Evolutionary conservation across 2,888 invertebrate genomes (phyloP), one percentile per base, ranked within the genome.

Genomic region (Barypeithes pellucidus): DNA sequence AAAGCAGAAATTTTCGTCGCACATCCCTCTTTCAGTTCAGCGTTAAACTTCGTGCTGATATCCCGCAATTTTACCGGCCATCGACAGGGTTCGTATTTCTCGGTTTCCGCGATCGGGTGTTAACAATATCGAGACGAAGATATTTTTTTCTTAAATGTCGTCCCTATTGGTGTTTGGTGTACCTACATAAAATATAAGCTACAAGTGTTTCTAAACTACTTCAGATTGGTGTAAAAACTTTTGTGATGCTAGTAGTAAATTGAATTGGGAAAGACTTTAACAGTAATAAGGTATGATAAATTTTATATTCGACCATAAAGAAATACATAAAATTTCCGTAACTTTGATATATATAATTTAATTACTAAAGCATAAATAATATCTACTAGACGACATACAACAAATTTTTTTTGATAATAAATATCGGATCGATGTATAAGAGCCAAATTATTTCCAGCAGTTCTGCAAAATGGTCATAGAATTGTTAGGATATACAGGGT

Each of bases 11-110:
- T 62, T 73, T 73, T 62, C 67, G 22, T 45, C 67, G 73, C 73
- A 68, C 61, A 67, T 68, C 67, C 43, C 62, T 57, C 73, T 43
- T 67, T 68, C 73, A 73, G 73, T 73, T 36, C 63, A 73, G 62
- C 73, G 73, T 29, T 36, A 63, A 73, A 73, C 61, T 62, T 68
- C 54, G 73, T 41, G 62, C 45, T 41, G 73, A 41, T 33, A 73
- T 43, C 61, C 62, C 41, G 50, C 66, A 45, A 66, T 60, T 66
- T 66, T 65, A 47, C 60, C 20, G 36, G 20, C 29, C 18, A 41
- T 61, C 60, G 41, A 4, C n/a, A 20, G 18, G 39, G 22, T 39
- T 61, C 60, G 60, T 24, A 39, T 16, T 61, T 54, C 16, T 12
- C 29, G 33, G 33, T 22, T 54, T 33, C 16, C 54, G 29, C 54